phyloP scores from a whole-genome alignment of 2,888 invertebrate species.

The Saturnia japonica region DNA sequence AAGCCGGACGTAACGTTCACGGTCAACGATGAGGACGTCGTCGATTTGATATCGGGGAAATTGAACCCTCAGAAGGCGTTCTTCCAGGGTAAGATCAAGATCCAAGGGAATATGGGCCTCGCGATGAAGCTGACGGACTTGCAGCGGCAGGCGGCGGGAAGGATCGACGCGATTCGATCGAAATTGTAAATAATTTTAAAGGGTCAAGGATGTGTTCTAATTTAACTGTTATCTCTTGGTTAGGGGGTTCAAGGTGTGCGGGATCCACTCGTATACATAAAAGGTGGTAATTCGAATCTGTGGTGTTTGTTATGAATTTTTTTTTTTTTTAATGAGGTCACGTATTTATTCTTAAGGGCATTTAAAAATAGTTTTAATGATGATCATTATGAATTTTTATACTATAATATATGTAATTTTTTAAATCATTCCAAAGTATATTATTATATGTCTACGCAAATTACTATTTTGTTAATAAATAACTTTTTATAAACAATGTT shows the following conservation, averaged over 20 bases:
- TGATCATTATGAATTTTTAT: slow-evolving; percentile 21
- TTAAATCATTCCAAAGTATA: slow-evolving; percentile 58
- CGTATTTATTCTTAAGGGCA: slow-evolving; percentile 14
- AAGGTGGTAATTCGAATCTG: slow-evolving; percentile 27
- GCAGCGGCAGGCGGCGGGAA: slow-evolving; percentile 87
- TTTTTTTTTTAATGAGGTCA: slow-evolving; percentile 7
- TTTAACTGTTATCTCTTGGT: slow-evolving; percentile 32
- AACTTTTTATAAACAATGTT: not conserved
- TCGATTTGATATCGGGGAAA: slow-evolving; percentile 93
- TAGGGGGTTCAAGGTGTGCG: slow-evolving; percentile 53
- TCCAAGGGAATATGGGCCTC: slow-evolving; percentile 97
- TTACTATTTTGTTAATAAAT: slow-evolving; percentile 21
- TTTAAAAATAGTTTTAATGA: slow-evolving; percentile 12
- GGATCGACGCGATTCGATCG: slow-evolving; percentile 87
- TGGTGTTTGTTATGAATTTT: slow-evolving; percentile 12
- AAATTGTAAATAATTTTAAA: slow-evolving; percentile 83
- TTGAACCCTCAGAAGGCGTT: slow-evolving; percentile 97
- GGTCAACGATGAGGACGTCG: slow-evolving; percentile 93
- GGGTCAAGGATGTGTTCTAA: slow-evolving; percentile 32
- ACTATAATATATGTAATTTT: slow-evolving; percentile 39
- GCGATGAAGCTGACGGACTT: slow-evolving; percentile 96
- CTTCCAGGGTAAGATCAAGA: slow-evolving; percentile 97
- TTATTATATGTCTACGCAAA: not conserved
- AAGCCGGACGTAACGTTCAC: slow-evolving; percentile 96
- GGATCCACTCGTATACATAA: slow-evolving; percentile 35